Base-by-base conservation (phyloP, 2,888 invertebrate genomes). In the Gastrophysa polygoni region DNA sequence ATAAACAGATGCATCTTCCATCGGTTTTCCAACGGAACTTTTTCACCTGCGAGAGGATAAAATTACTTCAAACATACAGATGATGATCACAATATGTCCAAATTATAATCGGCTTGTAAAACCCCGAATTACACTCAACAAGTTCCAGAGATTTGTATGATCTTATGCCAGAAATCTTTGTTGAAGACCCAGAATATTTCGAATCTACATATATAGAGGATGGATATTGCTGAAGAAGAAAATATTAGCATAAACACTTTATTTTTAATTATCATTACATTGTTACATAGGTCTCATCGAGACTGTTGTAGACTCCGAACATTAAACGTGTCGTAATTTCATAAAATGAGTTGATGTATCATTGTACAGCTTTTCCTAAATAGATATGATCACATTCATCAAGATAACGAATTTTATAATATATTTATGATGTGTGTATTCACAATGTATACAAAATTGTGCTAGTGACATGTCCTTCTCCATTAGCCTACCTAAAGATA, bases 381-480 rank as follows among this genome's bases (percentile, higher is more conserved):
- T 74, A 74, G 73, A 74, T 71, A 68, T 76, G 75, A 77, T 79
- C 77, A 79, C 78, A 79, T 78, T 75, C 72, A 78, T 73, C 73
- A 75, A 77, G 71, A 73, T 75, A 75, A 73, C 74, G 71, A 71
- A 72, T 66, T 68, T 73, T 70, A 68, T 73, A 75, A 72, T 71
- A 50, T 56, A 52, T n/a, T n/a, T n/a, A n/a, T n/a, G n/a, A n/a
- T n/a, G n/a, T 68, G 78, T 78, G 78, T 78, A 78, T 78, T 55
- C 78, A 78, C 78, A 78, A 64, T 75, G 70, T 75, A 67, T 77
- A 78, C 77, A 78, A 61, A 68, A 67, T 70, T 71, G 74, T 75
- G 74, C 71, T 70, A 70, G 14, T 62, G 54, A 48, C 60, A 57
- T 63, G 61, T 59, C 57, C 59, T 54, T 59, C 47, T 64, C n/a